Evolutionary conservation across 2,797 vertebrate genomes (phyloP), one percentile per base, ranked within the genome.

Genomic region (Onychomys leucogaster): DNA sequence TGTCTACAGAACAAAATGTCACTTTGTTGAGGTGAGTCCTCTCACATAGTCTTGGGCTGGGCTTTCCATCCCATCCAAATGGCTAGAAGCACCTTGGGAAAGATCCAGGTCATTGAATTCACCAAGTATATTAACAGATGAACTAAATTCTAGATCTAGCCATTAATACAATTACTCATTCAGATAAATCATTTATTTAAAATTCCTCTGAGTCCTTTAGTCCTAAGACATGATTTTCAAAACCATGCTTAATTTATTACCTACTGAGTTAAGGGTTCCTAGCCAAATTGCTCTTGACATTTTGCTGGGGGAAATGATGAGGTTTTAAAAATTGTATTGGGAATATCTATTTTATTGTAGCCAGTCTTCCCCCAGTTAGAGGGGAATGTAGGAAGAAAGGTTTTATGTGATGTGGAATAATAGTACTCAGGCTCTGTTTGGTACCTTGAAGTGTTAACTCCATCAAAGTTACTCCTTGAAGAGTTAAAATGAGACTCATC

Each of bases 161-260:
- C 67, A 91, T 96, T 96, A 97, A 95, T 84, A 67, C 59, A 69
- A 65, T 94, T n/a, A 41, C 25, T 52, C 46, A 77, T 95, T 97
- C 95, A 96, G 91, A 96, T 29, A 85, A 92, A 95, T 94, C 57
- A 83, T 95, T 97, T 96, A 96, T 93, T 96, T 96, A 87, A 97
- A 93, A 95, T 96, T 92, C 86, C 91, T 97, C 65, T 76, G 94
- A 91, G 93, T 96, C 69, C 61, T 93, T 92, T 95, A 71, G 49
- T 95, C 46, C 57, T 89, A 92, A 94, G 85, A 80, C 63, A 94
- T 91, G 69, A 96, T 97, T 96, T 94, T 95, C 57, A 95, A 96
- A 96, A 46, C 46, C 27, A 83, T 88, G 69, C 69, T 96, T 96
- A 90, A 97, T 96, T 96, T 97, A 97, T 97, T 97, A 90, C 83